These are phyloP conservation scores for Serranus cabrilla DNA, from an alignment of 2,797 vertebrate species.

Conservation along the genomic window DNA sequence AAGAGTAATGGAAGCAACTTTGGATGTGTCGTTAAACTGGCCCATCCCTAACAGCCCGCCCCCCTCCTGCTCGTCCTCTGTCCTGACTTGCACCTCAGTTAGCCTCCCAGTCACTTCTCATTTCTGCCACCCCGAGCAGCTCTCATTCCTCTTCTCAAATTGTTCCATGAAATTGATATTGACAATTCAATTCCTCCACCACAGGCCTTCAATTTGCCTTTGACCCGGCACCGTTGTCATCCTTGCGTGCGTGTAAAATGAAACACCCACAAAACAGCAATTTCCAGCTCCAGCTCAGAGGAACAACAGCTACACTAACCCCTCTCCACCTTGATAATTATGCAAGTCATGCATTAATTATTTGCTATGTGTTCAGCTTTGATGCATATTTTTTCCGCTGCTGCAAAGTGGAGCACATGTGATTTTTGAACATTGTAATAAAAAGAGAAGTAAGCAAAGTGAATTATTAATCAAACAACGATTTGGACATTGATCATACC, in stretches of 20 bases:
- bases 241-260: conserved; percentile 14
- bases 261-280: conserved; percentile 3
- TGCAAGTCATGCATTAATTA: conserved; percentile 19
- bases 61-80: conserved; percentile 8
- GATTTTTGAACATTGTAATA: not conserved
- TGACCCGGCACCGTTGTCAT: conserved; percentile 41
- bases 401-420: conserved; percentile 4
- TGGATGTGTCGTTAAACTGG: conserved; percentile 16
- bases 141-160: conserved; percentile 34
- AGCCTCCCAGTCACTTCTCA: conserved; percentile 56
- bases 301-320: not conserved
- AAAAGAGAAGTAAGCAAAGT: conserved; percentile 22
- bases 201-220: conserved; percentile 57
- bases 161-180: conserved; percentile 61
- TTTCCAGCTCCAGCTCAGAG: not conserved
- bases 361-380: conserved; percentile 8
- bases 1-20: conserved; percentile 12
- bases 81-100: conserved; percentile 26
- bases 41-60: conserved; percentile 7
- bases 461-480: conserved; percentile 49
- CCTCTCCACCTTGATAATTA: conserved; percentile 3
- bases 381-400: not conserved
- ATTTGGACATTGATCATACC: conserved; percentile 34
- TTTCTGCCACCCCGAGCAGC: conserved; percentile 30
- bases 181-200: conserved; percentile 68